phyloP scores from a whole-genome alignment of 2,888 invertebrate species.

The Ophioninae sp. region DNA sequence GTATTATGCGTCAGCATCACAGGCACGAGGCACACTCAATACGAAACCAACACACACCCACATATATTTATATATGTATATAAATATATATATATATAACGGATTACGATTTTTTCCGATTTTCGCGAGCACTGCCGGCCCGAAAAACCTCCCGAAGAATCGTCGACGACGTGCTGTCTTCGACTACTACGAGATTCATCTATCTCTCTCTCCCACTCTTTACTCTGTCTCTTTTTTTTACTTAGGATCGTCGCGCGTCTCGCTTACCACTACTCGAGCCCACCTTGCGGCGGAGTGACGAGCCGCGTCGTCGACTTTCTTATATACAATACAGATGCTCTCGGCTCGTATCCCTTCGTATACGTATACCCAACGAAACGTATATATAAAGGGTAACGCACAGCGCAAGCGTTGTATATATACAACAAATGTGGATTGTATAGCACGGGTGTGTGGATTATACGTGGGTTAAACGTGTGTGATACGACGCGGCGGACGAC shows the following conservation, averaged over 20 bases:
- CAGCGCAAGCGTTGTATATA: slow-evolving; percentile 27
- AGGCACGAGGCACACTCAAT: background rate
- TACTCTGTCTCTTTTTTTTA: slow-evolving; percentile 13
- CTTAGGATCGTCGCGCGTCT: slow-evolving; percentile 54
- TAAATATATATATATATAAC: too few species aligned
- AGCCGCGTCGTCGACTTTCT: slow-evolving; percentile 12
- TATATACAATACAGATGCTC: slow-evolving; percentile 20
- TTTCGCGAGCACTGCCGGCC: slow-evolving; percentile 54
- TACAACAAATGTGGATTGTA: slow-evolving; percentile 11
- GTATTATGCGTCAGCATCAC: slow-evolving; percentile 13
- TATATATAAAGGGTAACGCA: slow-evolving; percentile 1
- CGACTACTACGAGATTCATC: slow-evolving; percentile 27
- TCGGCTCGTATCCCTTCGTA: slow-evolving; percentile 1
- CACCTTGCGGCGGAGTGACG: slow-evolving; percentile 23
- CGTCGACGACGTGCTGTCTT: slow-evolving; percentile 59
- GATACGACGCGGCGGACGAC: slow-evolving; percentile 66
- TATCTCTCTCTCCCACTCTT: slow-evolving; percentile 26
- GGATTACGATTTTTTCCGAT: slow-evolving; percentile 27
- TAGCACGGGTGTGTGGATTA: slow-evolving; percentile 10
- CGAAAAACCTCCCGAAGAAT: slow-evolving; percentile 33
- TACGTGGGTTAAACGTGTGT: slow-evolving; percentile 44
- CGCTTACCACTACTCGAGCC: slow-evolving; percentile 41
- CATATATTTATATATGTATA: too few species aligned
- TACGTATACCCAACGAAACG: slow-evolving; percentile 1
- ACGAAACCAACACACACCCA: slow-evolving; percentile 10